phyloP scores from a whole-genome alignment of 2,113 vertebrate species.

The Sterna hirundo region DNA sequence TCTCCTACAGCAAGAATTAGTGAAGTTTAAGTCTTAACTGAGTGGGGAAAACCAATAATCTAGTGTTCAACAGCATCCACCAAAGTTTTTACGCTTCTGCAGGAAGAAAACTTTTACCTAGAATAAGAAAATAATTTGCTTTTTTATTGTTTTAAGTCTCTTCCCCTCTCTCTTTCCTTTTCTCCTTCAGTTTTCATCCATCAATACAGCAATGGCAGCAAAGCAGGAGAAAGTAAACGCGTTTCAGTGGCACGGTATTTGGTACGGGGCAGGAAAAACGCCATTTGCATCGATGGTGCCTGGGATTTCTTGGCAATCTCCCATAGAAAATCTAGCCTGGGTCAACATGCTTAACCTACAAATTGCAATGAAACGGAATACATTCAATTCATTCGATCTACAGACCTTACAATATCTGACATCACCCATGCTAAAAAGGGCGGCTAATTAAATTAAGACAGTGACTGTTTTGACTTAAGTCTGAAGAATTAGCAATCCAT shows the following conservation, averaged over 20 bases:
- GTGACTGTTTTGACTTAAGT: background rate
- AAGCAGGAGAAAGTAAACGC: background rate
- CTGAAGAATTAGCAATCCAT: background rate
- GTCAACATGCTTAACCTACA: constrained; percentile 22
- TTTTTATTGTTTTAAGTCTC: background rate
- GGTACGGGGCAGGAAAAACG: background rate
- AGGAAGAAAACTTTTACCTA: background rate
- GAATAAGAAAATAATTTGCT: background rate
- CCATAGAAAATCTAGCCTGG: background rate
- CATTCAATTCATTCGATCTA: background rate
- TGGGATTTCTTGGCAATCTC: background rate
- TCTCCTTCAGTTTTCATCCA: background rate
- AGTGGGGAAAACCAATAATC: background rate
- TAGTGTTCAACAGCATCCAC: background rate
- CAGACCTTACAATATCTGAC: constrained; percentile 12
- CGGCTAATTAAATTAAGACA: constrained; percentile 21
- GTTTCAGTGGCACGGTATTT: background rate
- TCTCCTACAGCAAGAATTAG: background rate
- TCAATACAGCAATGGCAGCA: background rate
- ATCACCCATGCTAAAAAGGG: background rate
- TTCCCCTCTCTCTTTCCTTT: background rate
- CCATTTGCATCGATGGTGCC: background rate
- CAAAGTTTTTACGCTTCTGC: background rate
- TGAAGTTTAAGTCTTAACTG: background rate
- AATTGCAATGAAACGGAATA: background rate